Base-by-base conservation (phyloP, 2,888 invertebrate genomes). In the Drosophila subquinaria region DNA sequence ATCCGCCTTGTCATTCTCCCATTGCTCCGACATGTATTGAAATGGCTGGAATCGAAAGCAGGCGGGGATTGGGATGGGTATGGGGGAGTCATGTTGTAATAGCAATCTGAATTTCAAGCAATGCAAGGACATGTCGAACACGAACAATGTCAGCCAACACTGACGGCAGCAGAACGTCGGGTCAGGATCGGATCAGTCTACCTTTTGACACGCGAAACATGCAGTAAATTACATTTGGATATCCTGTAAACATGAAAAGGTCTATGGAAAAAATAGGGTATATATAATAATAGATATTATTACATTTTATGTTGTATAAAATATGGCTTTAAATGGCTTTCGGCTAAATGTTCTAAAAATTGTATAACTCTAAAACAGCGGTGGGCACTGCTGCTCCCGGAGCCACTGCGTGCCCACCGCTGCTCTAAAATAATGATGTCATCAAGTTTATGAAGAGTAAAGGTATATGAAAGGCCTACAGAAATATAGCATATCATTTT, bases 51-150 rank as follows among this genome's bases (percentile, higher is more conserved):
- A 17, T 42, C 42, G 33, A 15, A 13, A 15, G 52, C 30, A 30
- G 20, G 33, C 11, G 15, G 15, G 8, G 5, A 13, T 17, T 20
- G 9, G 30, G n/a, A 23, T 23, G 23, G 23, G 23, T 3, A 20
- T 17, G 33, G 11, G 30, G n/a, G 30, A 8, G 50, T 38, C 55
- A 45, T 60, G 57, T 63, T 56, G 23, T 15, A 59, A 59, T 23
- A 64, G 56, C 64, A 61, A 81, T 82, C 73, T 53, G 66, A 73
- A 65, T 63, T 67, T 59, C 52, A 72, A 59, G 74, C 62, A 72
- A 63, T 52, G 72, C 86, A 88, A 86, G 88, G 83, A 80, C 80
- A 79, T 48, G 56, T 15, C 62, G 51, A 59, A 51, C 68, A 80
- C 60, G 43, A 51, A 71, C 50, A 59, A 51, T 65, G 60, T 17